Evolutionary conservation across 2,888 invertebrate genomes (phyloP), one percentile per base, ranked within the genome.

Genomic region (Mimumesa dahlbomi): DNA sequence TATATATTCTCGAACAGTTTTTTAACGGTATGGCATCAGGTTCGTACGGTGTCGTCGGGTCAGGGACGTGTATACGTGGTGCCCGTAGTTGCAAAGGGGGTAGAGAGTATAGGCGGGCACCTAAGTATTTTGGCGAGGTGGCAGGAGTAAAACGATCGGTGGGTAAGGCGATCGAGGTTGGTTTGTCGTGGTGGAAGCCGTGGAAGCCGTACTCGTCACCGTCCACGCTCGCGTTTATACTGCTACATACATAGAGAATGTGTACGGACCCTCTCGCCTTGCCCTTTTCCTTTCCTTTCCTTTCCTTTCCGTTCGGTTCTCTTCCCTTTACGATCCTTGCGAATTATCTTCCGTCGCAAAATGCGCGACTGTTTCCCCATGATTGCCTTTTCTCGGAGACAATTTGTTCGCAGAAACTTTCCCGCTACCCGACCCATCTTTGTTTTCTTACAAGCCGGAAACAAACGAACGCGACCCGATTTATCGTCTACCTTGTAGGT

Each of bases 151-250:
- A 88, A 86, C 89, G 88, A 88, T 89, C 86, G 86, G 84, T 83
- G 85, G 83, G 85, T 88, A 89, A 88, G 88, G 84, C 86, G 88
- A 89, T 88, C 88, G 88, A 84, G 87, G 88, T 88, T 88, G 88
- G 89, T 88, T 89, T 89, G 88, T 87, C 87, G 85, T 82, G 83
- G 85, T 83, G 85, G 88, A 88, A 88, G 88, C 88, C 89, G 64
- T 85, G 82, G 88, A 89, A 89, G 89, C 88, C 88, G 29, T 86
- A 88, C 81, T 72, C 53, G 61, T 76, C 69, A 72, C 69, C 79
- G 82, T 81, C 79, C 81, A 81, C 75, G 75, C 73, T 79, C 71
- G 66, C 68, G 71, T 77, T 63, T 68, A 63, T 68, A 78, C 74
- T 64, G 66, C 65, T 71, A 73, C 69, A 65, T 69, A 53, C 57